Conservation (phyloP, 2,113 vertebrate species). For the Otus sunia region DNA sequence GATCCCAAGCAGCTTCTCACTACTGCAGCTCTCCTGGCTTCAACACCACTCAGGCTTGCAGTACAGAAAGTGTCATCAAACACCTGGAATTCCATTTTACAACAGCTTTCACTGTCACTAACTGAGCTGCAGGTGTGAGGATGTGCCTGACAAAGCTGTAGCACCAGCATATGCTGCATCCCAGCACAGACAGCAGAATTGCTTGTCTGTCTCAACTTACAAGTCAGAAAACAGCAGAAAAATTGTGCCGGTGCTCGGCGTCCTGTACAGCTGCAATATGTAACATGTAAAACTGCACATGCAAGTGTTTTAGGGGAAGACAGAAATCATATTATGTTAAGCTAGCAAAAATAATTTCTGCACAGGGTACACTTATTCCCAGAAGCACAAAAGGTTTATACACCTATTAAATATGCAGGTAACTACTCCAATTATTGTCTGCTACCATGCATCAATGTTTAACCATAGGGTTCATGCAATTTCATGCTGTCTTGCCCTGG, state of each 20-base stretch:
- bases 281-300: not conserved
- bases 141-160: not conserved
- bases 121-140: not conserved
- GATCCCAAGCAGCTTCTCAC: not conserved
- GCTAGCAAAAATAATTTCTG: not conserved
- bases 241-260: not conserved
- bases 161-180: not conserved
- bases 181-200: not conserved
- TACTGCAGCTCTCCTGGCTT: not conserved
- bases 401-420: not conserved
- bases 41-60: not conserved
- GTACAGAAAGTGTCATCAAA: not conserved
- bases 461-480: not conserved
- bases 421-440: not conserved
- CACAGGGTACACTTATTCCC: not conserved
- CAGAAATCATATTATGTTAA: not conserved
- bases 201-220: not conserved
- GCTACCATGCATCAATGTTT: not conserved
- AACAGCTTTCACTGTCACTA: not conserved
- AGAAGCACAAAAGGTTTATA: not conserved
- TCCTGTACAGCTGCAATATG: not conserved
- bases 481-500: not conserved
- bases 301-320: not conserved
- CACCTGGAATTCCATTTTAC: not conserved
- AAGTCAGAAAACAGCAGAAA: not conserved